These are phyloP conservation scores for Apodemus sylvaticus DNA, from an alignment of 2,113 vertebrate genomes.

Conservation along the genomic window DNA sequence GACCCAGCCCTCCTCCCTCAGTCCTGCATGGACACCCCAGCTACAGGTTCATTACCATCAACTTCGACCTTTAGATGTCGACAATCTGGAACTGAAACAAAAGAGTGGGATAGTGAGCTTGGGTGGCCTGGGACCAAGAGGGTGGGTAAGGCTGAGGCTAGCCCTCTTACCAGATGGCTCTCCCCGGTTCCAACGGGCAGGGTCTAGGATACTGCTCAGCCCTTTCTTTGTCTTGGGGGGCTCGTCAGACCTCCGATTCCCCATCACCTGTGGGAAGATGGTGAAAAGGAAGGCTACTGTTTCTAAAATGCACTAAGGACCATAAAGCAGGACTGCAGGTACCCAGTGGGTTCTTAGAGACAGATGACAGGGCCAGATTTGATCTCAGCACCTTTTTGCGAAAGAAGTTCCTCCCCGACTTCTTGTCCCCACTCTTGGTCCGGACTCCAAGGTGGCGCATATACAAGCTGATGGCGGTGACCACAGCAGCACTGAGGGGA, in stretches of 20 bases:
- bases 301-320: background rate
- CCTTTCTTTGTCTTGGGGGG: constrained; percentile 84
- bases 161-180: constrained; percentile 77
- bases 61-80: constrained; percentile 86
- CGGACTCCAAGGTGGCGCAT: constrained; percentile 95
- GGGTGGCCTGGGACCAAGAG: rapidly evolving
- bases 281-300: background rate
- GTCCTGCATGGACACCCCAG: background rate
- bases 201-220: constrained; percentile 87
- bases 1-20: background rate
- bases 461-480: constrained; percentile 88
- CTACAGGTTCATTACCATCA: constrained; percentile 88
- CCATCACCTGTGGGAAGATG: constrained; percentile 76
- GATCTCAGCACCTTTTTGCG: constrained; percentile 86
- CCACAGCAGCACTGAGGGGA: constrained; percentile 87
- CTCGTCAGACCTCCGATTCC: constrained; percentile 87
- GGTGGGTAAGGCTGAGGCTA: rapidly evolving
- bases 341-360: background rate
- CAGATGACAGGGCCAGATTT: background rate
- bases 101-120: constrained; percentile 57
- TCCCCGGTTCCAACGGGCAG: constrained; percentile 85
- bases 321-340: background rate
- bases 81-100: constrained; percentile 87
- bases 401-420: constrained; percentile 91
- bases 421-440: constrained; percentile 91